A percentile compares a stretch with the other conserved stretches of the same genome.
Conservation (phyloP, 64 coral and sea anemone species). For the Actinia equina region DNA sequence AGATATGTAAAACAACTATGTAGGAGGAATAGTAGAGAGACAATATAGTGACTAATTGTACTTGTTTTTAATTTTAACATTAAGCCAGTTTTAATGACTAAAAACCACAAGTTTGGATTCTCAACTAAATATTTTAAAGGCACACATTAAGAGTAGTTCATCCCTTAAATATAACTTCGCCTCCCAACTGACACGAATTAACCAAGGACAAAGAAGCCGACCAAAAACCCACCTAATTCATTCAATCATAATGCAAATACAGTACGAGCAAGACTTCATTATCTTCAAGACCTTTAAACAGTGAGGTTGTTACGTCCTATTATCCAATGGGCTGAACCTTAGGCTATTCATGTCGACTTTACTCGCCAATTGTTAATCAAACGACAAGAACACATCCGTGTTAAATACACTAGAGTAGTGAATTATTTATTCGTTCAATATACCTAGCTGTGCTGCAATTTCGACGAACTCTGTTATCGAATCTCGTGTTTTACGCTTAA, state of each 20-base stretch:
- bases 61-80: no score
- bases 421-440: slow-evolving; percentile 3
- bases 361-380: slow-evolving; percentile 2
- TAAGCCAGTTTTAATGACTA: neutral
- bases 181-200: neutral
- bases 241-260: neutral
- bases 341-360: neutral
- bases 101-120: neutral
- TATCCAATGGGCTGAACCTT: neutral
- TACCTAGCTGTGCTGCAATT: neutral
- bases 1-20: no score
- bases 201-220: neutral
- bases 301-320: neutral
- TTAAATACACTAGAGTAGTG: neutral
- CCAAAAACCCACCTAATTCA: neutral
- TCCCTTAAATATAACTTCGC: neutral
- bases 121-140: neutral
- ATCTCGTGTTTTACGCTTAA: neutral
- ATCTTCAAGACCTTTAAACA: neutral
- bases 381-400: neutral
- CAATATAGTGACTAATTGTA: no score
- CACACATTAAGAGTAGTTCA: neutral
- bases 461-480: neutral
- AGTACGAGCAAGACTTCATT: neutral
- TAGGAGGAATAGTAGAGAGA: no score